Percentiles rank a stretch among this genome's conserved stretches.
These are phyloP conservation scores for Chloroclystis v-ata DNA, from an alignment of 2,888 invertebrate genomes.

Conservation along the genomic window DNA sequence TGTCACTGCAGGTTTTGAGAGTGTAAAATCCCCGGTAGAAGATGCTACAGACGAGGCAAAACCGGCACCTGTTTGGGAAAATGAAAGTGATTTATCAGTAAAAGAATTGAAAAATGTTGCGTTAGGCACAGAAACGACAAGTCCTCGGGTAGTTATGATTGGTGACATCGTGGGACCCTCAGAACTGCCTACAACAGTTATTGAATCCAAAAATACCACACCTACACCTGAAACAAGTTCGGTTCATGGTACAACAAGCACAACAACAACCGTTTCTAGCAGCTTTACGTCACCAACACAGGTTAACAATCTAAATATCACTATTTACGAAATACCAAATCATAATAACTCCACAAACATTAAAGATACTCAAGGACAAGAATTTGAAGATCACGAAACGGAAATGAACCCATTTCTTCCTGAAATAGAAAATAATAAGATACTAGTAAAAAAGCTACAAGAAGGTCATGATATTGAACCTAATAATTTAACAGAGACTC, in stretches of 20 bases:
- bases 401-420: conserved; percentile 84
- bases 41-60: conserved; percentile 25
- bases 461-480: conserved; percentile 73
- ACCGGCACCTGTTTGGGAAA: conserved; percentile 69
- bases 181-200: conserved; percentile 26
- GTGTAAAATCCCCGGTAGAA: conserved; percentile 20
- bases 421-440: conserved; percentile 80
- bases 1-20: conserved; percentile 54
- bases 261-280: neutral
- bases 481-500: conserved; percentile 60
- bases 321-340: conserved; percentile 66
- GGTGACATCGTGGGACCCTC: conserved; percentile 26
- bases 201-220: conserved; percentile 11
- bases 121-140: conserved; percentile 18
- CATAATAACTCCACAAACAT: conserved; percentile 40
- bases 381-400: conserved; percentile 67
- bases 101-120: conserved; percentile 32
- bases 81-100: conserved; percentile 39
- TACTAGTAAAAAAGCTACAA: conserved; percentile 78
- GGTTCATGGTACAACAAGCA: conserved; percentile 5
- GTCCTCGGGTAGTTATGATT: conserved; percentile 14
- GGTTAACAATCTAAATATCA: conserved; percentile 60
- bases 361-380: conserved; percentile 49
- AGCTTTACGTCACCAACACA: conserved; percentile 35
- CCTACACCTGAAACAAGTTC: conserved; percentile 1